Evolutionary conservation across 2,888 invertebrate species (phyloP).

Genomic region (Sinhomidia bicolor): DNA sequence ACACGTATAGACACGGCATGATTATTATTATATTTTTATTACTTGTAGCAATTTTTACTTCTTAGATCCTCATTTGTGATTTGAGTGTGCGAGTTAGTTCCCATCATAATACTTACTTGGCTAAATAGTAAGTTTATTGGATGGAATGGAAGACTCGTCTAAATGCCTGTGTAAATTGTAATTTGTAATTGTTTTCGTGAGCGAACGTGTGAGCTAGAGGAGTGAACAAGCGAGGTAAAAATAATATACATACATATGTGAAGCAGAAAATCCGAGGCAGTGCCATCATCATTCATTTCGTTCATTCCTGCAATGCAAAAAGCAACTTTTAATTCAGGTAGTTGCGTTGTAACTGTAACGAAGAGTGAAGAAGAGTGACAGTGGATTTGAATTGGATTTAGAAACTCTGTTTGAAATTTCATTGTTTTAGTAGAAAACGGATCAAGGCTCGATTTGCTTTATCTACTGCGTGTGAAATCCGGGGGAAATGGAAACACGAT

Average conservation of each 20-base stretch:
- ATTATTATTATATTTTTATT: slow-evolving; percentile 45
- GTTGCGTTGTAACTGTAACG: neutral
- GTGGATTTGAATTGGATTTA: slow-evolving; percentile 13
- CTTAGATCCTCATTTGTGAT: slow-evolving; percentile 55
- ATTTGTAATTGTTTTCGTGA: slow-evolving; percentile 52
- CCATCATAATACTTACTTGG: slow-evolving; percentile 40
- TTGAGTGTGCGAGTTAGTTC: slow-evolving; percentile 53
- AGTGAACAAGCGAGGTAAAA: slow-evolving; percentile 21
- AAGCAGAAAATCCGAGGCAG: slow-evolving; percentile 10
- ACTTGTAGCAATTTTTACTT: slow-evolving; percentile 50
- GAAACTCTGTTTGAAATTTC: neutral
- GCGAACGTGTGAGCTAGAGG: slow-evolving; percentile 33
- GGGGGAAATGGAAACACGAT: slow-evolving; percentile 35
- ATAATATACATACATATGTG: slow-evolving; percentile 27
- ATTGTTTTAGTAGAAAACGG: slow-evolving; percentile 29
- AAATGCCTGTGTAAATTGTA: neutral
- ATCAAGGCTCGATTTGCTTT: neutral
- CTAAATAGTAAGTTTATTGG: neutral
- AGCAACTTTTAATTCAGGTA: neutral
- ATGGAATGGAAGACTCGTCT: slow-evolving; percentile 27
- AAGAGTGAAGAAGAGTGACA: slow-evolving; percentile 34
- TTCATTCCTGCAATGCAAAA: neutral
- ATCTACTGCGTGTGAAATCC: slow-evolving; percentile 3
- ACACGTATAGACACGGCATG: slow-evolving; percentile 6
- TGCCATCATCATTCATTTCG: slow-evolving; percentile 21